Evolutionary conservation across 2,888 invertebrate species (phyloP).

Genomic region (Lasioglossum figueresi): DNA sequence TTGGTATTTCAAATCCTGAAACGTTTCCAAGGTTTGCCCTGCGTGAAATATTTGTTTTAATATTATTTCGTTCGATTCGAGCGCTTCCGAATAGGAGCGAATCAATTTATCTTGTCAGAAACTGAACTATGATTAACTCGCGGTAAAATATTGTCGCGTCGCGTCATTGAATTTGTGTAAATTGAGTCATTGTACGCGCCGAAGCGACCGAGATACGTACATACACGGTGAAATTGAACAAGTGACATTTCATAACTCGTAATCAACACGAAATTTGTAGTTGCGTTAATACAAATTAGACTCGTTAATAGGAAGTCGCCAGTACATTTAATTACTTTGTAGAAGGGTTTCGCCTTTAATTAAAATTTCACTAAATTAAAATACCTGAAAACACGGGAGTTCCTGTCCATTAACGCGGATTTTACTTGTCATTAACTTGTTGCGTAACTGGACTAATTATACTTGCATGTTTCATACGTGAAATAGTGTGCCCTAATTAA

Average conservation of each 20-base stretch:
- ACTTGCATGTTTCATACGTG: background rate
- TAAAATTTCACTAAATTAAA: background rate
- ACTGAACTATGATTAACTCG: background rate
- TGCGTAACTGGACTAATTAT: background rate
- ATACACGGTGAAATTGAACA: background rate
- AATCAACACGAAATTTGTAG: background rate
- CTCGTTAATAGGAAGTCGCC: background rate
- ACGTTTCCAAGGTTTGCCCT: background rate
- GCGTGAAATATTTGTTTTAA: background rate
- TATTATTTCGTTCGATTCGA: background rate
- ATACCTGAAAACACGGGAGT: background rate
- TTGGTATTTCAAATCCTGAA: background rate
- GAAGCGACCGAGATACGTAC: background rate
- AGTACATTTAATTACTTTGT: background rate
- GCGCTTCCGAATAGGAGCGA: background rate
- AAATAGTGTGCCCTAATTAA: background rate
- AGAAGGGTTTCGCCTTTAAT: background rate
- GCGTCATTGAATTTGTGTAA: no score
- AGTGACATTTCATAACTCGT: background rate
- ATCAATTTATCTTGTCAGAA: background rate
- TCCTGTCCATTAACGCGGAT: background rate
- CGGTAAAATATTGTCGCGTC: background rate
- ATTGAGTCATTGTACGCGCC: background rate
- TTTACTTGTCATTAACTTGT: background rate
- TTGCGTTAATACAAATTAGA: background rate